Percentiles rank a stretch among this genome's conserved stretches.
Evolutionary conservation across 2,888 invertebrate genomes (phyloP).

Genomic region (Cantharis lateralis): DNA sequence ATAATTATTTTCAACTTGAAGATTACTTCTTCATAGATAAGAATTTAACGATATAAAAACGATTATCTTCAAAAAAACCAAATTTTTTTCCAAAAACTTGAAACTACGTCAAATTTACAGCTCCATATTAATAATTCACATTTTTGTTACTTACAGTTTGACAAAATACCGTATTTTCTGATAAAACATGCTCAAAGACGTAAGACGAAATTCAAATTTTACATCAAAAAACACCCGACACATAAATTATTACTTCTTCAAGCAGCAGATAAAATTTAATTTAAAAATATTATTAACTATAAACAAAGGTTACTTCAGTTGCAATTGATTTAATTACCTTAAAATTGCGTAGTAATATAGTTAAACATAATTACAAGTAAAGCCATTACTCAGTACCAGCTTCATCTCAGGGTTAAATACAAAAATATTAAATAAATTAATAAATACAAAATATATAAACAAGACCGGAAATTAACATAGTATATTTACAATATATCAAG

Average conservation of each 20-base stretch:
- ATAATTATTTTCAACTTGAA: background rate
- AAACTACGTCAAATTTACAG: background rate
- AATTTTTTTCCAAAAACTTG: background rate
- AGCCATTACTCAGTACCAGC: background rate
- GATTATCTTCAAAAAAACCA: background rate
- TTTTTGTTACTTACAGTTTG: background rate
- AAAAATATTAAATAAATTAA: background rate
- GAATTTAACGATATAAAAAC: background rate
- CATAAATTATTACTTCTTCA: background rate
- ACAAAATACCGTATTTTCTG: background rate
- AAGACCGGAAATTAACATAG: too few relatives aligned
- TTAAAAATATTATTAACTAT: background rate
- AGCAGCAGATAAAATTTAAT: background rate
- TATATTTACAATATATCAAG: too few relatives aligned
- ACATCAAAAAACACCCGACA: background rate
- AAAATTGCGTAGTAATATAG: background rate
- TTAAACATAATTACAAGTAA: background rate
- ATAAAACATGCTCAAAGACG: background rate
- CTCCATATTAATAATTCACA: background rate
- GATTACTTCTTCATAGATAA: background rate
- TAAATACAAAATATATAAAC: too few relatives aligned
- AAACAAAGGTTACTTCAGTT: background rate
- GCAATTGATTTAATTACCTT: background rate
- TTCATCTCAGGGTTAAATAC: background rate
- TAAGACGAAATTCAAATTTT: background rate